phyloP scores from a whole-genome alignment of 2,113 vertebrate species.

The Barbus barbus region DNA sequence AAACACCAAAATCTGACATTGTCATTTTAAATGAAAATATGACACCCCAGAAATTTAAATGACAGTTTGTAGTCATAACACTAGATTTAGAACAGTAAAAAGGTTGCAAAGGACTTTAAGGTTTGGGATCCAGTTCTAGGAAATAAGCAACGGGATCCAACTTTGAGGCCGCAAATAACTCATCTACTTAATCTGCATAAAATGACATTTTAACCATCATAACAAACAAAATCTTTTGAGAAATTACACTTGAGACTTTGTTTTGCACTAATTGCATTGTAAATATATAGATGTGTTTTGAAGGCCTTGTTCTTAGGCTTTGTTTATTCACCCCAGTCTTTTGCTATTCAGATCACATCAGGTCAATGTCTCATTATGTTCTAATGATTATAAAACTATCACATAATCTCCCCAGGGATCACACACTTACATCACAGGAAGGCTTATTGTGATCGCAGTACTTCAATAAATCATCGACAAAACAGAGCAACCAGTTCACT shows the following conservation, averaged over 20 bases:
- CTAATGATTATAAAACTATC: constrained; percentile 36
- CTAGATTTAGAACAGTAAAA: background rate
- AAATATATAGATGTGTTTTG: background rate
- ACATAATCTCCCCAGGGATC: constrained; percentile 21
- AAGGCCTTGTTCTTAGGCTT: background rate
- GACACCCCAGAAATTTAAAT: background rate
- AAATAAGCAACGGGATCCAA: background rate
- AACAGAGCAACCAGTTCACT: background rate
- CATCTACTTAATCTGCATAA: background rate
- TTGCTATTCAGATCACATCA: constrained; percentile 22
- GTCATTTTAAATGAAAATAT: background rate
- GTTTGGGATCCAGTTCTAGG: background rate
- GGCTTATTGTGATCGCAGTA: constrained; percentile 1
- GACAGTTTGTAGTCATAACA: background rate
- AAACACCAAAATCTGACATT: background rate
- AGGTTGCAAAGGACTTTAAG: background rate
- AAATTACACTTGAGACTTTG: background rate
- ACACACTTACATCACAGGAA: background rate
- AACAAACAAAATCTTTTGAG: background rate
- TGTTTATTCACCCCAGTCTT: background rate
- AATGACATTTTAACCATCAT: background rate
- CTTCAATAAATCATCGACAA: constrained; percentile 10
- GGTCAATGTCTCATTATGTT: constrained; percentile 28
- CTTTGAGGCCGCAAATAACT: background rate
- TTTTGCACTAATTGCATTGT: background rate